These are phyloP conservation scores for Phengaris arion DNA, from an alignment of 2,888 invertebrate species.

Conservation along the genomic window DNA sequence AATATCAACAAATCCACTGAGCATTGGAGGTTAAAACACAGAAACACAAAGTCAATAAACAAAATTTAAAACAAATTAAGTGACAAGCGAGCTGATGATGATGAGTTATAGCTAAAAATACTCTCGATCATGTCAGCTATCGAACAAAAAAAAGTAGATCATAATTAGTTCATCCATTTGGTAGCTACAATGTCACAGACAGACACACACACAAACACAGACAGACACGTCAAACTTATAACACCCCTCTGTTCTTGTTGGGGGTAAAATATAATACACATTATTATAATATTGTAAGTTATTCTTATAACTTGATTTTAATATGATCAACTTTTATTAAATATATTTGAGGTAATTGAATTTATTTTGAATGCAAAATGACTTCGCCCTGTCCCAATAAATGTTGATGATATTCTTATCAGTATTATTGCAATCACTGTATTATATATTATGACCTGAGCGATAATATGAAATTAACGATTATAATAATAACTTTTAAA, in stretches of 20 bases:
- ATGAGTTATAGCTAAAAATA: too few species aligned
- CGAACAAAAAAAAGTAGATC: too few species aligned
- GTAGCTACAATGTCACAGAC: too few species aligned
- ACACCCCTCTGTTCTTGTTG: too few species aligned
- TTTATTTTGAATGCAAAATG: neutral
- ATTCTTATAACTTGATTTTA: neutral
- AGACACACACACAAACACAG: too few species aligned
- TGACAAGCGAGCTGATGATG: too few species aligned
- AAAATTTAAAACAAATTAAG: too few species aligned
- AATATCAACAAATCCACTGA: neutral
- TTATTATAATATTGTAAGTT: neutral
- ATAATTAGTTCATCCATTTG: too few species aligned
- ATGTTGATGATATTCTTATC: constrained; percentile 10
- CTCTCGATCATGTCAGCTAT: too few species aligned
- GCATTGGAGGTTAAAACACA: neutral
- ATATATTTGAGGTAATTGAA: neutral
- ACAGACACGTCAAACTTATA: too few species aligned
- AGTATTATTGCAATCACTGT: neutral
- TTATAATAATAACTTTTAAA: constrained; percentile 12
- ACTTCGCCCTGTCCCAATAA: neutral
- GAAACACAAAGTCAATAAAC: neutral
- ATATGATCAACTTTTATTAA: neutral
- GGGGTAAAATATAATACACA: neutral
- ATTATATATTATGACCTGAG: neutral
- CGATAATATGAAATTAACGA: neutral